Percentiles rank a stretch among this genome's conserved stretches.
Evolutionary conservation across 2,888 invertebrate genomes (phyloP).

Genomic region (Hoplodrina ambigua): DNA sequence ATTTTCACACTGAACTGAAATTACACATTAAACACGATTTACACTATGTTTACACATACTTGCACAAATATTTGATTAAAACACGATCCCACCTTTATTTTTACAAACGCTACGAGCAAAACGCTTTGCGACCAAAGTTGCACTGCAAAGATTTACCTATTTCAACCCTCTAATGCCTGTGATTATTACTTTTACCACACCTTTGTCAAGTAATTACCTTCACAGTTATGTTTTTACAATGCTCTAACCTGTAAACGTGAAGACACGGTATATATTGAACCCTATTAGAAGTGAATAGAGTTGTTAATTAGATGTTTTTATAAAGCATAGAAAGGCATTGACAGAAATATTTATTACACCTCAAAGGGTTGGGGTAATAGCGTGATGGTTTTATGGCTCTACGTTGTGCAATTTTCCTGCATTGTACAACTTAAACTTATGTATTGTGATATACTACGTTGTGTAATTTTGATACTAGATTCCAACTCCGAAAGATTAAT

Average conservation of each 20-base stretch:
- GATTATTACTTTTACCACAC: slow-evolving; percentile 81
- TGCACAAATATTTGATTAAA: slow-evolving; percentile 32
- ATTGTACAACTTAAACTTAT: slow-evolving; percentile 74
- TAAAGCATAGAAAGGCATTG: slow-evolving; percentile 65
- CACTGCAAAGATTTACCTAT: slow-evolving; percentile 77
- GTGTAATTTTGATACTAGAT: slow-evolving; percentile 65
- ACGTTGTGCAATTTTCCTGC: slow-evolving; percentile 87
- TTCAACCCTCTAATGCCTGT: slow-evolving; percentile 78
- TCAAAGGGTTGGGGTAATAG: slow-evolving; percentile 87
- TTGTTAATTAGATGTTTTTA: slow-evolving; percentile 53
- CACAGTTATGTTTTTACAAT: slow-evolving; percentile 79
- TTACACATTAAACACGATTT: slow-evolving; percentile 23
- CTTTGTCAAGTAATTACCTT: slow-evolving; percentile 85
- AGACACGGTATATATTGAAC: slow-evolving; percentile 47
- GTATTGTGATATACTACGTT: slow-evolving; percentile 48
- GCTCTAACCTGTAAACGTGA: slow-evolving; percentile 49
- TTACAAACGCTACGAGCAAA: slow-evolving; percentile 47
- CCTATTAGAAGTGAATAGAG: slow-evolving; percentile 55
- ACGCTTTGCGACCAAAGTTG: slow-evolving; percentile 72
- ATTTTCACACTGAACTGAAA: slow-evolving; percentile 59
- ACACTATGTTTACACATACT: slow-evolving; percentile 31
- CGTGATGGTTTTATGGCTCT: slow-evolving; percentile 87
- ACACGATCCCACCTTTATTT: slow-evolving; percentile 26
- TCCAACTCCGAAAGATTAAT: neutral
- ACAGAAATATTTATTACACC: slow-evolving; percentile 86